These are phyloP conservation scores for Eurytoma californica DNA, from an alignment of 2,888 invertebrate species.

Conservation along the genomic window DNA sequence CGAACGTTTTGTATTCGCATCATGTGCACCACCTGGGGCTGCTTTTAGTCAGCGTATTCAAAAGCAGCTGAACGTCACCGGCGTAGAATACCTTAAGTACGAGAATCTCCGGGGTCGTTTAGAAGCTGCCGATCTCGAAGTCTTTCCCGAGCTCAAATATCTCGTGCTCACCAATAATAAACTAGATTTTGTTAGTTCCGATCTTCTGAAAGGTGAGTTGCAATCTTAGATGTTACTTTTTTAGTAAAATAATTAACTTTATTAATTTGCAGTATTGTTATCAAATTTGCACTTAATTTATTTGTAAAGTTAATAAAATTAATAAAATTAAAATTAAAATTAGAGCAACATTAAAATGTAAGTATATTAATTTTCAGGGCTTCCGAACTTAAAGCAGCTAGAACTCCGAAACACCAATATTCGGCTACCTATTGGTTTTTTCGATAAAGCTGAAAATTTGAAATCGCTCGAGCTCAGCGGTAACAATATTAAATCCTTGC, in stretches of 20 bases:
- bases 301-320: no score
- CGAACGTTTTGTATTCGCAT: neutral
- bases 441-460: constrained; percentile 78
- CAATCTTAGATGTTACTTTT: no score
- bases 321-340: no score
- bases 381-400: constrained; percentile 74
- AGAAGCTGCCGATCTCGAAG: constrained; percentile 5
- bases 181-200: constrained; percentile 78
- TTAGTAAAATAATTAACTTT: no score
- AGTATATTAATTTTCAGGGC: constrained; percentile 25
- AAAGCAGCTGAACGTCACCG: neutral
- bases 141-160: constrained; percentile 21
- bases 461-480: constrained; percentile 82
- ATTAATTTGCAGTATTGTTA: neutral
- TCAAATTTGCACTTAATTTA: no score
- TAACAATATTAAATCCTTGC: constrained; percentile 73
- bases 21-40: constrained; percentile 9
- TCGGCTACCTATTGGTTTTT: constrained; percentile 73
- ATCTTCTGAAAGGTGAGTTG: constrained; percentile 77
- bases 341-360: neutral
- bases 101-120: neutral
- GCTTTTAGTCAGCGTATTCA: neutral
- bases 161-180: constrained; percentile 66
- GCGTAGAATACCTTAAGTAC: constrained; percentile 21
- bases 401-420: constrained; percentile 36